These are phyloP conservation scores for Hyles euphorbiae DNA, from an alignment of 1,140 invertebrate genomes.

Conservation along the genomic window DNA sequence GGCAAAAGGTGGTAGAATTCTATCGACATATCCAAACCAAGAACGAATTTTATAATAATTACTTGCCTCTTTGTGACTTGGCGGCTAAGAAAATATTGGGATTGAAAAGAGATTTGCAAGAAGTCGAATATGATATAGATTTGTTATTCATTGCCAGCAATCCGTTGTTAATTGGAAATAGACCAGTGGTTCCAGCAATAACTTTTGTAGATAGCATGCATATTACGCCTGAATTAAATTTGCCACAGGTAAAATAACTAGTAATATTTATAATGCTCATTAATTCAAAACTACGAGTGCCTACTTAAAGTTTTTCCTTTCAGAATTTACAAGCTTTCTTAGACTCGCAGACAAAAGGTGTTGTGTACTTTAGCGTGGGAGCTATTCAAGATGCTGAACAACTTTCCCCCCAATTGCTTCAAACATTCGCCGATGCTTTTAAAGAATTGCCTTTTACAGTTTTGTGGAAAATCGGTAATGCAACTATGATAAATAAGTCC, in stretches of 20 bases:
- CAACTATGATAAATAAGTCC: constrained; percentile 60
- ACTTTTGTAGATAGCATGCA: constrained; percentile 75
- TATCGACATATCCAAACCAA: constrained; percentile 48
- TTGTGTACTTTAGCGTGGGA: constrained; percentile 75
- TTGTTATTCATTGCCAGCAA: constrained; percentile 51
- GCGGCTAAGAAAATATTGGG: constrained; percentile 56
- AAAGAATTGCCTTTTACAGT: constrained; percentile 73
- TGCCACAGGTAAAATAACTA: constrained; percentile 57
- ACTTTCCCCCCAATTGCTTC: constrained; percentile 48
- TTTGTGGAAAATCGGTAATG: constrained; percentile 78
- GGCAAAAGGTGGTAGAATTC: constrained; percentile 51
- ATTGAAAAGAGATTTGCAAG: constrained; percentile 43
- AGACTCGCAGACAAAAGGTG: constrained; percentile 68
- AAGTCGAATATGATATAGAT: constrained; percentile 63
- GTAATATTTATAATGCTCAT: neutral
- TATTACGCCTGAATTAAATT: constrained; percentile 54
- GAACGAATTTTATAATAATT: constrained; percentile 57
- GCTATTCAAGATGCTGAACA: constrained; percentile 65
- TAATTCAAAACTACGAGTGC: neutral
- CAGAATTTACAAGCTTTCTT: constrained; percentile 69
- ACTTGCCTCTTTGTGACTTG: constrained; percentile 48
- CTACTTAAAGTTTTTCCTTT: constrained; percentile 16
- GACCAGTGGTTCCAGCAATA: constrained; percentile 64
- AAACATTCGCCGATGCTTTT: constrained; percentile 67
- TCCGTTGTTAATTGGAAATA: constrained; percentile 54